phyloP scores from a whole-genome alignment of 92 coral and sea anemone genomes.

The Paramuricea clavata region DNA sequence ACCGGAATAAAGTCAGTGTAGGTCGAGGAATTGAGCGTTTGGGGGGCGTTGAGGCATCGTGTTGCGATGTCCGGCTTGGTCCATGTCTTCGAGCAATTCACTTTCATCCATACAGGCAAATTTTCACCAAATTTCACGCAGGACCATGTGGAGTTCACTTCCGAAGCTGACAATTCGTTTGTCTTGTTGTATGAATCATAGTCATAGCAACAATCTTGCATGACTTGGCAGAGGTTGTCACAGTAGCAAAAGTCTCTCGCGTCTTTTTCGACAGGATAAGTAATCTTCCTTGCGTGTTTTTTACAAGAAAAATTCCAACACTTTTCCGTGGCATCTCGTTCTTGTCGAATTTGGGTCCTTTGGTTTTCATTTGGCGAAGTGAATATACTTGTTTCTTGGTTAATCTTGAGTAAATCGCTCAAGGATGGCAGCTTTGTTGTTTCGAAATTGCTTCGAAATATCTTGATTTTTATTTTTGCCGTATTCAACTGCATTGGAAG shows the following conservation, averaged over 20 bases:
- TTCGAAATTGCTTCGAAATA: background rate
- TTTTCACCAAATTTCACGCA: background rate
- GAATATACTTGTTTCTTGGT: too few species aligned
- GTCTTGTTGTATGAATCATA: background rate
- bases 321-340: background rate
- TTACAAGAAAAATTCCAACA: background rate
- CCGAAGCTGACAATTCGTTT: background rate
- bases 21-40: conserved; percentile 19
- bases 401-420: too few species aligned
- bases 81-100: conserved; percentile 9
- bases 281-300: background rate
- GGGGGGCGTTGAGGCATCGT: background rate
- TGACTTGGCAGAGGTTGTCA: conserved; percentile 3
- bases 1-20: conserved; percentile 10
- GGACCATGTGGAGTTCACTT: background rate
- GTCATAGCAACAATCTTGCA: conserved; percentile 33
- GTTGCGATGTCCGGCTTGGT: background rate
- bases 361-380: background rate
- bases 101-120: conserved; percentile 7
- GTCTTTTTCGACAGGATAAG: background rate
- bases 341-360: background rate
- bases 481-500: background rate
- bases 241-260: background rate
- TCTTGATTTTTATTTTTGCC: background rate
- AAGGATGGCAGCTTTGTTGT: background rate